Evolutionary conservation across 2,888 invertebrate genomes (phyloP).

Genomic region (Caenorhabditis drosophilae): DNA sequence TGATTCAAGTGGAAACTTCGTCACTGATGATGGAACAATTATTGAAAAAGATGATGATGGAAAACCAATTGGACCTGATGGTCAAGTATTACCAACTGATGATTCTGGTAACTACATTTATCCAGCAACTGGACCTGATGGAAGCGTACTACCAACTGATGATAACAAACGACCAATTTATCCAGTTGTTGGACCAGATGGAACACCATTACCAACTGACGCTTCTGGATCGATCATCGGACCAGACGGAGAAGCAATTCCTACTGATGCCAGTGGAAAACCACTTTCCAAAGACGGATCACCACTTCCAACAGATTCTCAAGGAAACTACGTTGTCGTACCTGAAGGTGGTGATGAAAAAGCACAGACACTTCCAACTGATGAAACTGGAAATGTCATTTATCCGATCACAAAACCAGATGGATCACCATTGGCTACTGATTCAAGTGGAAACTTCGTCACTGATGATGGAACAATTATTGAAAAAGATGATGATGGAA

Average conservation of each 20-base stretch:
- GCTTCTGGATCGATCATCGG: conserved; percentile 19
- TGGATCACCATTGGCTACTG: conserved; percentile 19
- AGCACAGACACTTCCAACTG: conserved; percentile 10
- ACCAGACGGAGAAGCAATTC: conserved; percentile 12
- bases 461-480: conserved; percentile 10
- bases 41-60: conserved; percentile 14
- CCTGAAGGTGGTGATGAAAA: conserved; percentile 1
- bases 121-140: conserved; percentile 17
- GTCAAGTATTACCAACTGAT: conserved; percentile 40
- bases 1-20: conserved; percentile 17
- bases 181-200: conserved; percentile 20
- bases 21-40: conserved; percentile 5
- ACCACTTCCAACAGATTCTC: conserved; percentile 10
- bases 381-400: conserved; percentile 19
- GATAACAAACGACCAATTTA: conserved; percentile 6
- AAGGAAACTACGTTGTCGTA: conserved; percentile 6
- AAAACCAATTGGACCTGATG: conserved; percentile 39
- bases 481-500: conserved; percentile 16
- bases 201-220: conserved; percentile 4
- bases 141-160: conserved; percentile 9
- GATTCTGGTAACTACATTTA: conserved; percentile 30
- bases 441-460: conserved; percentile 35
- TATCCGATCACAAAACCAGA: conserved; percentile 30
- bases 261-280: conserved; percentile 24
- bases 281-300: conserved; percentile 9